phyloP scores from a whole-genome alignment of 2,797 vertebrate genomes.

The Hydrolagus colliei region DNA sequence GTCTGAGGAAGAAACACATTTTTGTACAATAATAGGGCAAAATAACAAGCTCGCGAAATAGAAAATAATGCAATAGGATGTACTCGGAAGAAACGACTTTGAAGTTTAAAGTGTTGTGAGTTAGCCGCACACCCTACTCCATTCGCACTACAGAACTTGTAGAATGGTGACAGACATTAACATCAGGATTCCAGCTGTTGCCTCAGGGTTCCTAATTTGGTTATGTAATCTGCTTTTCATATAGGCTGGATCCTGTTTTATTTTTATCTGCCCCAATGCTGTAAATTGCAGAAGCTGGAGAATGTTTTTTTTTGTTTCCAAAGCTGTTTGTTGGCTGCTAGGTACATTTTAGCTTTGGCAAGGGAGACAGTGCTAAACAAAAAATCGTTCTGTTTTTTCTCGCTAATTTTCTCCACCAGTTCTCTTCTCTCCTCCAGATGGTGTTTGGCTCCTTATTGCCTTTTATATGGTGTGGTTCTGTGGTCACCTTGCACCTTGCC shows the following conservation, averaged over 20 bases:
- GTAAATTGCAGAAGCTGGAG: background rate
- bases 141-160: background rate
- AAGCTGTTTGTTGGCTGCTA: too few relatives aligned
- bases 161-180: background rate
- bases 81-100: background rate
- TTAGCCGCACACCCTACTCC: background rate
- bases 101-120: background rate
- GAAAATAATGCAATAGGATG: background rate
- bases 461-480: too few relatives aligned
- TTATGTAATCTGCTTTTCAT: background rate
- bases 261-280: background rate
- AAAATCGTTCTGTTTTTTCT: too few relatives aligned
- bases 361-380: too few relatives aligned
- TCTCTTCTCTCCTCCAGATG: too few relatives aligned
- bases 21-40: background rate
- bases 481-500: too few relatives aligned
- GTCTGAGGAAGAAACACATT: too few relatives aligned
- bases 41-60: background rate
- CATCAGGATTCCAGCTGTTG: conserved; percentile 11
- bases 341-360: too few relatives aligned
- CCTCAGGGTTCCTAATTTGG: background rate
- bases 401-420: too few relatives aligned
- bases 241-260: background rate
- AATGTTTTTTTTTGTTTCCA: background rate
- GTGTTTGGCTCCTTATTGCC: too few relatives aligned